Percentiles rank a stretch among this genome's conserved stretches.
Conservation (phyloP, 1,140 invertebrate genomes). For the Phocides pigmalion region DNA sequence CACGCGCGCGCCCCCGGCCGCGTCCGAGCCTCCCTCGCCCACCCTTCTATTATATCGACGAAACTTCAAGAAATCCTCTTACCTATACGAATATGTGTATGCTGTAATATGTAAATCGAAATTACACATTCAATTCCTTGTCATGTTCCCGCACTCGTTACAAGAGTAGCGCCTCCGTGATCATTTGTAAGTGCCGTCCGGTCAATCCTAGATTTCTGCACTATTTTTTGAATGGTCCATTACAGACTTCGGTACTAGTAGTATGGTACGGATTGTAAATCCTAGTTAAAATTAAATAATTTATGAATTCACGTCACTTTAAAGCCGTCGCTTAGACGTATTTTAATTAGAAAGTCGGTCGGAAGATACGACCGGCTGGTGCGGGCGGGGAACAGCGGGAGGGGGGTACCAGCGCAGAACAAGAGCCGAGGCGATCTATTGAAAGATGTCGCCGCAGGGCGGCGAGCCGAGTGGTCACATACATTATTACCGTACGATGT, state of each 20-base stretch:
- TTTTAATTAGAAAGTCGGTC: conserved; percentile 54
- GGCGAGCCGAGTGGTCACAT: conserved; percentile 73
- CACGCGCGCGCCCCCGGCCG: conserved; percentile 52
- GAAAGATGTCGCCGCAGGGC: conserved; percentile 66
- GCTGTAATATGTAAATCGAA: conserved; percentile 65
- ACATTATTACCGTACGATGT: conserved; percentile 80
- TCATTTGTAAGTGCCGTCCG: not conserved
- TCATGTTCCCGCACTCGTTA: conserved; percentile 3
- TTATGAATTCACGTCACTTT: conserved; percentile 26
- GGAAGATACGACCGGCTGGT: conserved; percentile 34
- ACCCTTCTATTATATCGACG: conserved; percentile 69
- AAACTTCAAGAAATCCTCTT: conserved; percentile 81
- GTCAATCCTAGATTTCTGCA: not conserved
- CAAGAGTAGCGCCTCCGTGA: not conserved
- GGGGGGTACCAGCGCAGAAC: conserved; percentile 38
- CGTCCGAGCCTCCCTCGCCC: conserved; percentile 61
- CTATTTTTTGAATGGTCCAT: too few relatives aligned
- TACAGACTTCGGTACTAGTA: not conserved
- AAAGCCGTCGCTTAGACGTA: conserved; percentile 36
- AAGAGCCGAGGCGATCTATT: conserved; percentile 61
- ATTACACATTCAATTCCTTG: conserved; percentile 39
- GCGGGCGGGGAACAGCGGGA: conserved; percentile 31
- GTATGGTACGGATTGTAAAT: not conserved
- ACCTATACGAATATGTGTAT: conserved; percentile 65
- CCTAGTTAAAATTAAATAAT: conserved; percentile 13